Base-by-base conservation (phyloP, 2,797 vertebrate genomes). In the Coilia nasus region DNA sequence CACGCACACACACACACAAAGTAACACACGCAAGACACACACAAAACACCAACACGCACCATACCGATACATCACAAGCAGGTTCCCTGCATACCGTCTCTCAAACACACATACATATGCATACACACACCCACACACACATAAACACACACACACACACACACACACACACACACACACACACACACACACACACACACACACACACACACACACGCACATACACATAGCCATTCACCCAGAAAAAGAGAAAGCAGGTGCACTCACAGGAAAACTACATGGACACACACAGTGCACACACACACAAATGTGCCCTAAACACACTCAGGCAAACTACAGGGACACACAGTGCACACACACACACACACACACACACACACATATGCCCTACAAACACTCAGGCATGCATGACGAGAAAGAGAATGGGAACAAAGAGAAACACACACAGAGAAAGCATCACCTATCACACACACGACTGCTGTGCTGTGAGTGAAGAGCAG, bases 311-410 rank as follows among this genome's bases (percentile, higher is more conserved):
- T 25, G 60, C 23, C 60, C 60, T 64, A 11, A 11, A 11, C 28
- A 78, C 17, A 78, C 31, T 78, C 71, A 78, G 4, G 28, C 12
- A 71, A n/a, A n/a, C n/a, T n/a, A n/a, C n/a, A n/a, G n/a, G n/a
- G n/a, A n/a, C 64, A 71, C 62, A 64, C 62, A 64, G n/a, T n/a
- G n/a, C 62, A 64, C n/a, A 64, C 59, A 62, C 59, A 21, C 59
- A 62, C 59, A 62, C 2, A 71, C 23, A 71, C 25, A 31, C 9
- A 67, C n/a, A 67, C 6, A 41, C 28, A 78, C 35, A 78, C 35
- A 78, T 19, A 23, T 25, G 60, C 23, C 60, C 60, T 64, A 11
- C 1, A 11, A 67, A 78, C 17, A 78, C 31, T 78, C 71, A 78
- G 4, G 28, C 12, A 71, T 14, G 64, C 12, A 71, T 75, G 67